These are phyloP conservation scores for Triops cancriformis DNA, from an alignment of 1,140 invertebrate genomes.

Conservation along the genomic window DNA sequence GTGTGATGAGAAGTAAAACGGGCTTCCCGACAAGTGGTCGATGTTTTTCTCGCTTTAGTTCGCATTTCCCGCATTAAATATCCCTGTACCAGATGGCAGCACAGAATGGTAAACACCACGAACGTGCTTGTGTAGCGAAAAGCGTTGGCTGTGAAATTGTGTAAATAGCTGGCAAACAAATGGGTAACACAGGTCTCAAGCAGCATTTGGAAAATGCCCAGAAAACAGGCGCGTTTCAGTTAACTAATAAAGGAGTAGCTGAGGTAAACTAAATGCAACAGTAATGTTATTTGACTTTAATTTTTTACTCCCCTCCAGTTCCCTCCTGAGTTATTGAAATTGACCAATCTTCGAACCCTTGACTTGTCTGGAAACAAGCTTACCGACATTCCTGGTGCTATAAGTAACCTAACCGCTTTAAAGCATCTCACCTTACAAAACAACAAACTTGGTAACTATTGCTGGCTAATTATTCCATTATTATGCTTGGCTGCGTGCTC, in stretches of 20 bases:
- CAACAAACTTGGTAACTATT: constrained; percentile 43
- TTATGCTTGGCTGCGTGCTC: background rate
- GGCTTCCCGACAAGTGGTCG: too few relatives aligned
- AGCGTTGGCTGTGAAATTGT: background rate
- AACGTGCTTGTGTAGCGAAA: too few relatives aligned
- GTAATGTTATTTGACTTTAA: background rate
- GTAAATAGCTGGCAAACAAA: constrained; percentile 45
- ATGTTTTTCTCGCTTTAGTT: too few relatives aligned
- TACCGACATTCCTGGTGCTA: constrained; percentile 57
- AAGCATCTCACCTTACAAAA: constrained; percentile 68
- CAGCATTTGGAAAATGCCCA: constrained; percentile 85
- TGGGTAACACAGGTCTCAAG: constrained; percentile 81
- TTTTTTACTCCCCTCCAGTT: constrained; percentile 36
- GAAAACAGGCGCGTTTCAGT: constrained; percentile 85
- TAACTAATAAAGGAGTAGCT: constrained; percentile 68
- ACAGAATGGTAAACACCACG: too few relatives aligned
- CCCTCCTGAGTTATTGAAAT: constrained; percentile 40
- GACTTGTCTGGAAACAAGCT: constrained; percentile 90
- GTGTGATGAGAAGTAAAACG: too few relatives aligned
- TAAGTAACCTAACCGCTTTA: constrained; percentile 67
- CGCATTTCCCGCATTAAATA: too few relatives aligned
- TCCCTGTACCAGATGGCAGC: too few relatives aligned
- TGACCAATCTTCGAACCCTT: constrained; percentile 63
- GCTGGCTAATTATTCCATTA: too few relatives aligned
- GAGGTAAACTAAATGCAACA: constrained; percentile 40